These are phyloP conservation scores for Tenodera sinensis DNA, from an alignment of 2,888 invertebrate species.

Conservation along the genomic window DNA sequence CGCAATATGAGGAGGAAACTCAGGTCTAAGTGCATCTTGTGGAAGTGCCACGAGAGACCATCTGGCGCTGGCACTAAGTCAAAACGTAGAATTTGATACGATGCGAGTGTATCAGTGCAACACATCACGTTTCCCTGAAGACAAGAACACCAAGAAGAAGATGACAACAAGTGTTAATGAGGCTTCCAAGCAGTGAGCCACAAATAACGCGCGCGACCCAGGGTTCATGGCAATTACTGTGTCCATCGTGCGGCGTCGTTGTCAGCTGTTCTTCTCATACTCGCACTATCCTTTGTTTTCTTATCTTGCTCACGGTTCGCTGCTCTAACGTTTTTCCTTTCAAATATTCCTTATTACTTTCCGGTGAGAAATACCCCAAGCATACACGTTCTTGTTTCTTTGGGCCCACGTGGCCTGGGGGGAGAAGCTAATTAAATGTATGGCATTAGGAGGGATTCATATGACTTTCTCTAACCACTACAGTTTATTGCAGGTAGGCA, in stretches of 20 bases:
- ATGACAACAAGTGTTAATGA: neutral
- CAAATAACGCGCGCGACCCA: neutral
- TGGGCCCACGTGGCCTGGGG: too few species aligned
- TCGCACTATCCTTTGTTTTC: neutral
- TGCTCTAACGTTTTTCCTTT: neutral
- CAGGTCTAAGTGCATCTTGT: too few species aligned
- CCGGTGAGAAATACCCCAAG: neutral
- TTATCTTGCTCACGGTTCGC: neutral
- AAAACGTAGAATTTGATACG: neutral
- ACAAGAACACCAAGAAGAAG: neutral
- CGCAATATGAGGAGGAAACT: too few species aligned
- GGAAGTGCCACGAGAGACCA: too few species aligned
- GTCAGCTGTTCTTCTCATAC: neutral
- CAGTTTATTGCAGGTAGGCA: too few species aligned
- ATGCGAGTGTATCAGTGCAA: neutral
- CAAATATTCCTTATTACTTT: neutral
- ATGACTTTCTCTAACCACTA: too few species aligned
- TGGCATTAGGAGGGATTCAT: too few species aligned
- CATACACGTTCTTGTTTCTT: neutral
- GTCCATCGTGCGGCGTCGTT: neutral
- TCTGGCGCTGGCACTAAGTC: neutral
- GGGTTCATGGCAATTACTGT: neutral
- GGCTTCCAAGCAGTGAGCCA: neutral
- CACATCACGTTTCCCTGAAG: neutral
- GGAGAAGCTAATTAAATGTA: too few species aligned